These are phyloP conservation scores for Thamnaconus septentrionalis DNA, from an alignment of 2,113 vertebrate species.

Conservation along the genomic window DNA sequence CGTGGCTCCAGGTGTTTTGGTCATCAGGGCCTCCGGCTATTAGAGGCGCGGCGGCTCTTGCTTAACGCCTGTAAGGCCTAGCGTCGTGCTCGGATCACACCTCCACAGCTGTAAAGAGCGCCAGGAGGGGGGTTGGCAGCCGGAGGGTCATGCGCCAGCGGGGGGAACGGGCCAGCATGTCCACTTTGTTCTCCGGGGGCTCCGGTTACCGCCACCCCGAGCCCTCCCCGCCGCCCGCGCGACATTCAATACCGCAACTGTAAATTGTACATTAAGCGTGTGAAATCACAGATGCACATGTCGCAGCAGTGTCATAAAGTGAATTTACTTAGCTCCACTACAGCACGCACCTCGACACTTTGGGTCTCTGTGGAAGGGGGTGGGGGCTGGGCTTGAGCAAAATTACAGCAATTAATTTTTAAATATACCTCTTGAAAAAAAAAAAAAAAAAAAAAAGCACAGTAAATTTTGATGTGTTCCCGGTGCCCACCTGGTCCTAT, in stretches of 20 bases:
- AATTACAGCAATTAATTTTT: slow-evolving; percentile 67
- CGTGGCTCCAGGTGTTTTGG: slow-evolving; percentile 77
- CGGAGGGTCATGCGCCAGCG: slow-evolving; percentile 61
- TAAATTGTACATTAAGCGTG: slow-evolving; percentile 82
- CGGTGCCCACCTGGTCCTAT: slow-evolving; percentile 46
- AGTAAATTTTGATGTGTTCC: slow-evolving; percentile 23
- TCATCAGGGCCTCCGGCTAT: slow-evolving; percentile 68
- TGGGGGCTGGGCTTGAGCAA: slow-evolving; percentile 14
- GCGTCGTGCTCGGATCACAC: slow-evolving; percentile 74
- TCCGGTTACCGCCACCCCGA: slow-evolving; percentile 66
- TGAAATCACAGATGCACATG: slow-evolving; percentile 83
- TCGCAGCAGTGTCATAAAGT: slow-evolving; percentile 76
- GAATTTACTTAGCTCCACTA: slow-evolving; percentile 74
- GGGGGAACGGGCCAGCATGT: slow-evolving; percentile 55
- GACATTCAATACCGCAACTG: slow-evolving; percentile 81
- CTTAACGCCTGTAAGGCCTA: slow-evolving; percentile 73
- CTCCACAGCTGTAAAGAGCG: slow-evolving; percentile 74
- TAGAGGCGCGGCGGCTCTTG: slow-evolving; percentile 62
- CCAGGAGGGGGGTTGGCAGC: slow-evolving; percentile 50
- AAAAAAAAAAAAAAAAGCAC: neutral
- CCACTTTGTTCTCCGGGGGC: slow-evolving; percentile 71
- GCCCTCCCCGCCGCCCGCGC: slow-evolving; percentile 52
- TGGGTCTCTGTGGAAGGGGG: slow-evolving; percentile 55
- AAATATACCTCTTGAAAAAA: slow-evolving; percentile 33
- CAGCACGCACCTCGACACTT: slow-evolving; percentile 66